Conservation (phyloP, 92 coral and sea anemone genomes). For the Desmophyllum pertusum region DNA sequence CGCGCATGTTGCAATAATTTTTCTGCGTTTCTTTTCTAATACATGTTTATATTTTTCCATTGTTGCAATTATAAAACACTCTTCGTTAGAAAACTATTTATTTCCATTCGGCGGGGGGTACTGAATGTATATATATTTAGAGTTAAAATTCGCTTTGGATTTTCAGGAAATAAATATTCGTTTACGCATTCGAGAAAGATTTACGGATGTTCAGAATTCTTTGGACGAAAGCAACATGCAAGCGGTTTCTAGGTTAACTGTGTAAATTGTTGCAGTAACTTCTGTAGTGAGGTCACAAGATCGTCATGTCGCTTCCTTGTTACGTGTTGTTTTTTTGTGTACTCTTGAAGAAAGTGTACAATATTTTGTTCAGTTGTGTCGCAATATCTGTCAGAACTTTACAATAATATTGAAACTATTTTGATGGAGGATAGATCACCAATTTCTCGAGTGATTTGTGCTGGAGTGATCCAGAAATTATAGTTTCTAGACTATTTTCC, state of each 20-base stretch:
- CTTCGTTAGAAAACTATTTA: neutral
- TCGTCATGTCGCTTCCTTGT: constrained; percentile 22
- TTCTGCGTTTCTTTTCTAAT: neutral
- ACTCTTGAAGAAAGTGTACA: neutral
- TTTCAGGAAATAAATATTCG: neutral
- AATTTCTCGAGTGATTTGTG: neutral
- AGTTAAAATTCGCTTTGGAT: neutral
- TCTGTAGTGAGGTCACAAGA: neutral
- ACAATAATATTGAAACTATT: neutral
- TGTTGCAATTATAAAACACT: neutral
- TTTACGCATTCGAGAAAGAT: neutral
- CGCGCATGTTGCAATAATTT: neutral
- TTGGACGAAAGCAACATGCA: neutral
- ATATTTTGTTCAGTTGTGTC: neutral
- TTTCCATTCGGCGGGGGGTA: neutral
- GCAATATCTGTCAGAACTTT: neutral
- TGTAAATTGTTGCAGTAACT: neutral
- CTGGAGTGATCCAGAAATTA: neutral
- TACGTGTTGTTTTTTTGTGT: constrained; percentile 5
- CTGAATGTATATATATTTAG: neutral
- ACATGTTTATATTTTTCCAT: neutral
- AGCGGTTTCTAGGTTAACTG: neutral
- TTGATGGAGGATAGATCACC: neutral
- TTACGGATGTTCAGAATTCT: neutral
- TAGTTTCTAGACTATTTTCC: neutral